These are phyloP conservation scores for Ceyx margarethae DNA, from an alignment of 2,113 vertebrate genomes.

Conservation along the genomic window DNA sequence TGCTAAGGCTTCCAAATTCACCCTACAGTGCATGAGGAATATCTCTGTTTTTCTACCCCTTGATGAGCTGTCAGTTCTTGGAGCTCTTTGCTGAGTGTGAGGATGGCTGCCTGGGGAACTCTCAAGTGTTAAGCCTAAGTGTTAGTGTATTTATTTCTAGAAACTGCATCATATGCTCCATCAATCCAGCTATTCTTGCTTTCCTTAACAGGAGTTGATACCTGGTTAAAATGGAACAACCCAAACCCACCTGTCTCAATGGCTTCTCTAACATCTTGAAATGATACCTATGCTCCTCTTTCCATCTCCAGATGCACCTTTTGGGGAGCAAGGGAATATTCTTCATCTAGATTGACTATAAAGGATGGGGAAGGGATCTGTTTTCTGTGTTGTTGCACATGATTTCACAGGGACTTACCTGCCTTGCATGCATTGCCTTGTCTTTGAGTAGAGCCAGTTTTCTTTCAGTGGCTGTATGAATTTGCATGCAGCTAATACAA, in stretches of 20 bases:
- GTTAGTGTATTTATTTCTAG: not conserved
- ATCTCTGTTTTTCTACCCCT: not conserved
- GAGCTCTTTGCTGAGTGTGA: not conserved
- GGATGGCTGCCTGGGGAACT: not conserved
- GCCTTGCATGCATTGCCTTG: not conserved
- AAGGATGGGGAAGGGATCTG: not conserved
- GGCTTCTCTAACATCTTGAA: not conserved
- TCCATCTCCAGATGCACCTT: not conserved
- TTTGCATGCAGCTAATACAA: not conserved
- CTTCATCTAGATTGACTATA: not conserved
- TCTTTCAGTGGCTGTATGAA: not conserved
- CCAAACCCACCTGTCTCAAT: not conserved
- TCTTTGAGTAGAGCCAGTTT: not conserved
- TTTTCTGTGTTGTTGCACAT: not conserved
- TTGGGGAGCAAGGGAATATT: not conserved
- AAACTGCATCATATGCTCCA: not conserved
- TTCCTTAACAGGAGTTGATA: not conserved
- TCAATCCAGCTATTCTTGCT: not conserved
- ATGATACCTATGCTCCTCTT: not conserved
- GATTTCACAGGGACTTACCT: not conserved
- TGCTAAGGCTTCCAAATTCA: not conserved
- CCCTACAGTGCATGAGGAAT: not conserved
- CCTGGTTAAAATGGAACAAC: not conserved
- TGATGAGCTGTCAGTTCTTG: not conserved
- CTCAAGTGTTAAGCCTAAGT: not conserved